Base-by-base conservation (phyloP, 2,797 vertebrate genomes). In the Schizopygopsis pylzovi region DNA sequence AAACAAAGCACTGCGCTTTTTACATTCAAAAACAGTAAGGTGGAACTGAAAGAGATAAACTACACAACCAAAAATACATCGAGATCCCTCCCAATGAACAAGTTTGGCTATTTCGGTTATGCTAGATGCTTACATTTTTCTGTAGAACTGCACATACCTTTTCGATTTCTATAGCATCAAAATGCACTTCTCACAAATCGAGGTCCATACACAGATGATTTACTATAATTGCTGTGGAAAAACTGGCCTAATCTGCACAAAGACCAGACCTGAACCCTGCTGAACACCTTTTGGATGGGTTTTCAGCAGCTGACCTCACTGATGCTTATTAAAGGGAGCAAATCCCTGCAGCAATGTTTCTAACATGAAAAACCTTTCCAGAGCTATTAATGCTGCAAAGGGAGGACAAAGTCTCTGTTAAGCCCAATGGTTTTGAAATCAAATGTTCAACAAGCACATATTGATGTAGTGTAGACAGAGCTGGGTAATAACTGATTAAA, bases 321-420 rank as follows among this genome's bases (percentile, higher is more conserved):
- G 9, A 79, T 25, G 54, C 76, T 25, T 61, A 13, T 79, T 61
- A 61, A 39, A 56, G 20, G 11, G 6, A 56, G 1, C 33, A 56
- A 77, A 61, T 79, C 76, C 76, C 76, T 79, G 54, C 12, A 59
- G 54, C 37, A 8, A 78, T 78, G 12, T 59, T 79, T 39, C 37
- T 11, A 43, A 61, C 76, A 59, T 61, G 37, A 13, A 43, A 41
- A 78, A 61, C 22, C 49, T 8, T 56, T 39, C 49, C 22, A 78
- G 43, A 67, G 45, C 16, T 80, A 9, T 2, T 80, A 80, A 22
- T 61, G 4, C 39, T 41, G 76, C 12, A 25, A 61, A 79, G 13
- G 54, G 22, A 61, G 37, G 54, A 61, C 76, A 61, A 77, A 56
- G 49, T 77, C 20, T 77, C 11, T 43, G 28, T 61, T 61, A 43